Evolutionary conservation across 2,113 vertebrate genomes (phyloP), one percentile per base, ranked within the genome.

Genomic region (Bubalus kerabau): DNA sequence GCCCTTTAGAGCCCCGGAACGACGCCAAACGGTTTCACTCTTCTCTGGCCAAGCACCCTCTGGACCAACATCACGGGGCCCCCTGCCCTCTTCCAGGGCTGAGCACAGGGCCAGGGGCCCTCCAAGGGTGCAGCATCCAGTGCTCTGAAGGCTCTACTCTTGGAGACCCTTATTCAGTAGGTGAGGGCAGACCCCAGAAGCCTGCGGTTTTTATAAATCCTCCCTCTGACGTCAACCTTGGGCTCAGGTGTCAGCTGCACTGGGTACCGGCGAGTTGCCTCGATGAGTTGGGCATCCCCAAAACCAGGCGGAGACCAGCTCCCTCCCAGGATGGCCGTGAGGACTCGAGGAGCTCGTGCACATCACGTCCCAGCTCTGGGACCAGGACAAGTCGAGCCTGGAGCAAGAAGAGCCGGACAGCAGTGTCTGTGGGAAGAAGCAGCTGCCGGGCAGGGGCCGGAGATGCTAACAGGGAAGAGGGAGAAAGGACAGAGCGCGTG

Each of bases 41-140:
- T 62, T 14, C 48, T 12, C 5, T 23, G 56, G 48, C 78, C 40
- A 2, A 16, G 7, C n/a, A 50, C 30, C 48, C 67, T 67, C 60
- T 3, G 0, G 6, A 32, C 10, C 48, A 50, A 28, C 16, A 36
- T 57, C 54, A 16, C 0, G 7, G n/a, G 2, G 0, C n/a, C 30
- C 26, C 76, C 40, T 86, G n/a, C 36, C 46, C 48, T 40, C 13
- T 56, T 48, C 57, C 14, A 52, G 6, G 3, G 28, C 57, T 24
- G 52, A 89, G 30, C 17, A n/a, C 48, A 7, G 40, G 6, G 88
- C 46, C 57, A 24, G 80, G 17, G 12, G 36, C 74, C 24, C 13
- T 5, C 15, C 1, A 7, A 50, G 71, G 10, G 8, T 8, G 19
- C 62, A 32, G 50, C 50, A 80, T 67, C 80, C 40, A 81, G 30